Conservation (phyloP, 2,888 invertebrate genomes). For the Colostygia pectinataria region DNA sequence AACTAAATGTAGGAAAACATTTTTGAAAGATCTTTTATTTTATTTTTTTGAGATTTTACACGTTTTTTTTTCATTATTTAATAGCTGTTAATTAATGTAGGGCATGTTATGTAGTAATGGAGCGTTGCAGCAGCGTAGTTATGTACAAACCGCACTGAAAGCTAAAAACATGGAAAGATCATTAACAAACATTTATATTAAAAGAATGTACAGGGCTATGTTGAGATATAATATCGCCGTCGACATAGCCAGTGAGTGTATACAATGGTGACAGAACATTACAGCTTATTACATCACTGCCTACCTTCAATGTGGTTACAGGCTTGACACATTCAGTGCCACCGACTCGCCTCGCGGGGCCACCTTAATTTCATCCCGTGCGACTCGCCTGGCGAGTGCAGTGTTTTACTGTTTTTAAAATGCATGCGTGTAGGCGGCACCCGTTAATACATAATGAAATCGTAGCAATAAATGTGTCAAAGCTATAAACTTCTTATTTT, state of each 20-base stretch:
- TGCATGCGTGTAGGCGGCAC: too few species aligned
- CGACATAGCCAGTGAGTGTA: background rate
- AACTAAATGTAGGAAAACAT: slow-evolving; percentile 32
- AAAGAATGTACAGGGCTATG: slow-evolving; percentile 3
- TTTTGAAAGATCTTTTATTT: slow-evolving; percentile 49
- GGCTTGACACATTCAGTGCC: too few species aligned
- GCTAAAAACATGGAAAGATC: slow-evolving; percentile 23
- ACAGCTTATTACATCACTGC: background rate
- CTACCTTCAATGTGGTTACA: background rate
- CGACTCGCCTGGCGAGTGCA: too few species aligned
- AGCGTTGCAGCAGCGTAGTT: slow-evolving; percentile 44
- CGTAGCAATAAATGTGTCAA: too few species aligned
- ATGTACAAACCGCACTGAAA: slow-evolving; percentile 25
- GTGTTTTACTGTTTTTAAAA: too few species aligned
- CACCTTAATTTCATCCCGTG: too few species aligned
- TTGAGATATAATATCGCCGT: background rate
- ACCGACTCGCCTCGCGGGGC: too few species aligned
- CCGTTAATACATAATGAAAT: background rate
- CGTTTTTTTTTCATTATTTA: slow-evolving; percentile 40
- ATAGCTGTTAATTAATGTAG: slow-evolving; percentile 58
- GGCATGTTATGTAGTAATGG: slow-evolving; percentile 51
- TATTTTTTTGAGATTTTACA: slow-evolving; percentile 54
- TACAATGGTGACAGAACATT: slow-evolving; percentile 11
- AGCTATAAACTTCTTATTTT: background rate
- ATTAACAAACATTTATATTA: slow-evolving; percentile 18